A percentile compares a stretch with the other conserved stretches of the same genome.
phyloP scores from a whole-genome alignment of 2,888 invertebrate genomes.

The Homarus gammarus region DNA sequence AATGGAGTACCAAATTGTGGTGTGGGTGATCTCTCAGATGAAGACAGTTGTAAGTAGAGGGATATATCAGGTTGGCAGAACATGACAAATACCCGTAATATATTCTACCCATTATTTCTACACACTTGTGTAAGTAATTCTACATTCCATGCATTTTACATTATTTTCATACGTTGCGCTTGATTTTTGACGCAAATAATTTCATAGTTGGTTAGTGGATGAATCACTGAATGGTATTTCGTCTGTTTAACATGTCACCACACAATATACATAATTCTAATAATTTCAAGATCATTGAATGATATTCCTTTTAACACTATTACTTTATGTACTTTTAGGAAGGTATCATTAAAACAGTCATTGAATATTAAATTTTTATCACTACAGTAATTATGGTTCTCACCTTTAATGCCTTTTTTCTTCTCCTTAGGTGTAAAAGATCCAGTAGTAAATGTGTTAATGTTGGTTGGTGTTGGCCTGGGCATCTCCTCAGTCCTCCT shows the following conservation, averaged over 20 bases:
- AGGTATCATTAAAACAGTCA: not conserved
- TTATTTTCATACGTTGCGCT: too few relatives aligned
- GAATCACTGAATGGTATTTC: too few relatives aligned
- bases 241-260: too few relatives aligned
- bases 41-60: slow-evolving; percentile 87
- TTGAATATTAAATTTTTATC: not conserved
- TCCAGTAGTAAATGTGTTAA: slow-evolving; percentile 83
- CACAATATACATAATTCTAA: too few relatives aligned
- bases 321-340: too few relatives aligned
- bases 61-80: not conserved
- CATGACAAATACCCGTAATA: not conserved
- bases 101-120: too few relatives aligned
- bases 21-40: slow-evolving; percentile 86
- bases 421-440: slow-evolving; percentile 80
- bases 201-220: too few relatives aligned
- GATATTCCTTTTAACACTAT: too few relatives aligned
- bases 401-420: not conserved
- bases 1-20: slow-evolving; percentile 93
- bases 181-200: too few relatives aligned
- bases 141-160: too few relatives aligned
- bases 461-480: slow-evolving; percentile 81
- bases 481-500: slow-evolving; percentile 81
- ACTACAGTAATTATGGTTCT: not conserved
- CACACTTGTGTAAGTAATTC: too few relatives aligned
- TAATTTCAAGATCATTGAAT: too few relatives aligned